Percentiles rank a stretch among this genome's conserved stretches.
Conservation (phyloP, 2,888 invertebrate species). For the Agonopterix heracliana region DNA sequence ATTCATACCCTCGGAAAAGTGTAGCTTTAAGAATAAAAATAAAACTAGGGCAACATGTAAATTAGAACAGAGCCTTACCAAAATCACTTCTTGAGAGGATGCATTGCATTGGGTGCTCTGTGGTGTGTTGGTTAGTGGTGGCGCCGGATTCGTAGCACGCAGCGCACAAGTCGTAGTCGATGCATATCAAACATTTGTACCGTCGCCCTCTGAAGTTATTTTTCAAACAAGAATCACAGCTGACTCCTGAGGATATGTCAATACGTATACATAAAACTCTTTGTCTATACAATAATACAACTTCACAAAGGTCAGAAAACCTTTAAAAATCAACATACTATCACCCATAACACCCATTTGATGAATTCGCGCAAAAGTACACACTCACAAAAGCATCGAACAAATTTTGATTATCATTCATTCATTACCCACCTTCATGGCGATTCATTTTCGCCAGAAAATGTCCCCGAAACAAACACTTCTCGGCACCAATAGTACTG, state of each 20-base stretch:
- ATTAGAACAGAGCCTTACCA: slow-evolving; percentile 75
- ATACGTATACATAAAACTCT: slow-evolving; percentile 26
- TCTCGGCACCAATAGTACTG: slow-evolving; percentile 67
- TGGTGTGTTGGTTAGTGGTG: slow-evolving; percentile 93
- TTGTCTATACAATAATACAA: background rate
- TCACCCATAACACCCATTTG: slow-evolving; percentile 1
- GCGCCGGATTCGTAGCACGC: slow-evolving; percentile 96
- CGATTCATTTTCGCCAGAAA: slow-evolving; percentile 88
- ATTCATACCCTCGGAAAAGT: no score
- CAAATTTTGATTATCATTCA: slow-evolving; percentile 73
- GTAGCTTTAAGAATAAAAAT: background rate
- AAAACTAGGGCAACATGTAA: background rate
- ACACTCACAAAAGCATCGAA: slow-evolving; percentile 70
- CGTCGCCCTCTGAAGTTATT: slow-evolving; percentile 98
- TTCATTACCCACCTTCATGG: slow-evolving; percentile 89
- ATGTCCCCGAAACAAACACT: slow-evolving; percentile 62
- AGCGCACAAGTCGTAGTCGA: slow-evolving; percentile 99
- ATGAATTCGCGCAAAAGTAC: slow-evolving; percentile 45
- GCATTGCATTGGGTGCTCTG: slow-evolving; percentile 99
- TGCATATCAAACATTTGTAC: slow-evolving; percentile 99
- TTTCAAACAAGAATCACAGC: slow-evolving; percentile 99
- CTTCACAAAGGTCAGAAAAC: background rate
- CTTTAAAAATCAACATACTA: background rate
- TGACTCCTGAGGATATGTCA: slow-evolving; percentile 88
- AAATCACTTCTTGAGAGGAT: slow-evolving; percentile 97